Conservation (phyloP, 2,113 vertebrate species). For the Muntiacus reevesi region DNA sequence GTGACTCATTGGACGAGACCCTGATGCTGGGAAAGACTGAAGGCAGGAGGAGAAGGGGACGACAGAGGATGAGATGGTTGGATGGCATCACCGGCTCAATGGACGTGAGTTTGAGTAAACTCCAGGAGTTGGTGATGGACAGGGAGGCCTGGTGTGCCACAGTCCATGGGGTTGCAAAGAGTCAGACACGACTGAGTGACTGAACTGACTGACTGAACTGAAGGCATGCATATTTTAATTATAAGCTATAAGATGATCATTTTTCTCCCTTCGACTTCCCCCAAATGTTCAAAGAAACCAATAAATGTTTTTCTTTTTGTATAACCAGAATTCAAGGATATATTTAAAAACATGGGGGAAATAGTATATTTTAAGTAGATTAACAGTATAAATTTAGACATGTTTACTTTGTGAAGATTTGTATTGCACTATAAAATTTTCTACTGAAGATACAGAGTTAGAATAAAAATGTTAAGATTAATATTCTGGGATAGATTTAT, state of each 20-base stretch:
- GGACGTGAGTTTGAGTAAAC: not conserved
- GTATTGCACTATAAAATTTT: slow-evolving; percentile 3
- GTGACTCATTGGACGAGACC: not conserved
- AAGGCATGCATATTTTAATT: not conserved
- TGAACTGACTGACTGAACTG: not conserved
- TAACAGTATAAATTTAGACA: not conserved
- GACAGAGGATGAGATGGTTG: not conserved
- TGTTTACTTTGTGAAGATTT: not conserved
- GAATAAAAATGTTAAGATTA: slow-evolving; percentile 7
- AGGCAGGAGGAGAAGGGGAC: not conserved
- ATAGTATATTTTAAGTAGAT: not conserved
- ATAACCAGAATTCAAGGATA: not conserved
- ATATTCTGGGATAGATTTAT: not conserved
- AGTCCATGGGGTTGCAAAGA: not conserved
- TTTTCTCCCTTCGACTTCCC: not conserved
- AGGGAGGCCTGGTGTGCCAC: not conserved
- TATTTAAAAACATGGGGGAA: not conserved
- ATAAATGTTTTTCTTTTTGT: not conserved
- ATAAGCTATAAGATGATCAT: not conserved
- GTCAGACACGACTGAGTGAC: not conserved
- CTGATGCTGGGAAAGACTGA: not conserved
- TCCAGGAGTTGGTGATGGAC: not conserved
- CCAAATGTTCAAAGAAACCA: not conserved
- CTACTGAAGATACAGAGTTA: not conserved
- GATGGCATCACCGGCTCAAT: not conserved